phyloP scores from a whole-genome alignment of 2,888 invertebrate genomes.

The Drosophila histrio region DNA sequence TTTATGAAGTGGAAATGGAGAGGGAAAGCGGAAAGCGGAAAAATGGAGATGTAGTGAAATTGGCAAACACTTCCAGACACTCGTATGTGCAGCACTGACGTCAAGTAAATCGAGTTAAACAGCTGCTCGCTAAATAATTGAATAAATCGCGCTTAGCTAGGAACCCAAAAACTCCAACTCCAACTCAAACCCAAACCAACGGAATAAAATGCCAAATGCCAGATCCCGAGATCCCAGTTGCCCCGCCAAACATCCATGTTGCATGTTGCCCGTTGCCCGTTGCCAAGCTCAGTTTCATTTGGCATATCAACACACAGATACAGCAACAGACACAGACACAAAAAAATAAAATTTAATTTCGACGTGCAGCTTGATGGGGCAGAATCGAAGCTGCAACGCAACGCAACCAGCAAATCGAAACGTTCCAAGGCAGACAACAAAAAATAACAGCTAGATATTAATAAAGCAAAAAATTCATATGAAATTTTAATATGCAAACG shows the following conservation, averaged over 20 bases:
- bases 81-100: constrained; percentile 42
- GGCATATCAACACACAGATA: constrained; percentile 32
- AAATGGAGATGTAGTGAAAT: neutral
- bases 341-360: constrained; percentile 75
- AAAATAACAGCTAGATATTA: constrained; percentile 80
- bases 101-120: constrained; percentile 75
- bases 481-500: constrained; percentile 80
- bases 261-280: neutral
- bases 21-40: neutral
- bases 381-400: constrained; percentile 64
- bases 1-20: neutral
- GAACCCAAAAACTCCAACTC: neutral
- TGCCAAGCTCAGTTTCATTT: constrained; percentile 52
- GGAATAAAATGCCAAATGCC: constrained; percentile 28
- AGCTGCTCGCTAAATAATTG: constrained; percentile 78
- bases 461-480: constrained; percentile 78
- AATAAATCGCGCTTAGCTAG: constrained; percentile 70
- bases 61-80: constrained; percentile 1
- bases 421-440: constrained; percentile 37
- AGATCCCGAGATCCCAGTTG: constrained; percentile 19
- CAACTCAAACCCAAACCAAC: constrained; percentile 29
- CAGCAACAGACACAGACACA: constrained; percentile 19
- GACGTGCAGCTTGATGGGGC: constrained; percentile 72
- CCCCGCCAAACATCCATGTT: neutral
- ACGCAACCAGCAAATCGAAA: constrained; percentile 41